Evolutionary conservation across 1,140 invertebrate genomes (phyloP).

Genomic region (Lerema accius): DNA sequence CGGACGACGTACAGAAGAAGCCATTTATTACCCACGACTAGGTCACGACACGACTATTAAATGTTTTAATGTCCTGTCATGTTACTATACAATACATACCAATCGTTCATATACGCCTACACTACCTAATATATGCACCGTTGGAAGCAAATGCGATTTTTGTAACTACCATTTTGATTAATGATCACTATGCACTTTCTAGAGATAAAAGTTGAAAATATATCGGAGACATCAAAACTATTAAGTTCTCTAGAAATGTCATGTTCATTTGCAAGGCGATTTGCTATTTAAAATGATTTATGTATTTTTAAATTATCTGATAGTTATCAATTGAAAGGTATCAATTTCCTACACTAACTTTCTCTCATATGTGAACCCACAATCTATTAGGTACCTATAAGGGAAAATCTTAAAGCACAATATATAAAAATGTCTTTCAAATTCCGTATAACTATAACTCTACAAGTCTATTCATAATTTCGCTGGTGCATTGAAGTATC

Average conservation of each 20-base stretch:
- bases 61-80: slow-evolving; percentile 22
- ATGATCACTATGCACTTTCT: slow-evolving; percentile 2
- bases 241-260: slow-evolving; percentile 13
- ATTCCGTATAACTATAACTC: too few relatives aligned
- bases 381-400: too few relatives aligned
- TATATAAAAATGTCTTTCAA: too few relatives aligned
- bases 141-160: slow-evolving; percentile 9
- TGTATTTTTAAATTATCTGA: neutral
- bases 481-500: too few relatives aligned
- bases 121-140: slow-evolving; percentile 13
- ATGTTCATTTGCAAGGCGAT: slow-evolving; percentile 1
- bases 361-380: too few relatives aligned
- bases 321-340: too few relatives aligned
- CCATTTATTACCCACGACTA: slow-evolving; percentile 20
- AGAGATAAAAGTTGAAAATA: slow-evolving; percentile 10
- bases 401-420: too few relatives aligned
- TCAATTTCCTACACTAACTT: too few relatives aligned
- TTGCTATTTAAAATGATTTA: slow-evolving; percentile 4
- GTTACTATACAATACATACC: slow-evolving; percentile 22
- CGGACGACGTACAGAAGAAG: neutral
- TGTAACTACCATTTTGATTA: slow-evolving; percentile 12
- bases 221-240: slow-evolving; percentile 5
- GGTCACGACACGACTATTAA: slow-evolving; percentile 20
- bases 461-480: too few relatives aligned
- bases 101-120: slow-evolving; percentile 19